A percentile compares a stretch with the other conserved stretches of the same genome.
phyloP scores from a whole-genome alignment of 2,113 vertebrate genomes.

The Mormyrus iriodes region DNA sequence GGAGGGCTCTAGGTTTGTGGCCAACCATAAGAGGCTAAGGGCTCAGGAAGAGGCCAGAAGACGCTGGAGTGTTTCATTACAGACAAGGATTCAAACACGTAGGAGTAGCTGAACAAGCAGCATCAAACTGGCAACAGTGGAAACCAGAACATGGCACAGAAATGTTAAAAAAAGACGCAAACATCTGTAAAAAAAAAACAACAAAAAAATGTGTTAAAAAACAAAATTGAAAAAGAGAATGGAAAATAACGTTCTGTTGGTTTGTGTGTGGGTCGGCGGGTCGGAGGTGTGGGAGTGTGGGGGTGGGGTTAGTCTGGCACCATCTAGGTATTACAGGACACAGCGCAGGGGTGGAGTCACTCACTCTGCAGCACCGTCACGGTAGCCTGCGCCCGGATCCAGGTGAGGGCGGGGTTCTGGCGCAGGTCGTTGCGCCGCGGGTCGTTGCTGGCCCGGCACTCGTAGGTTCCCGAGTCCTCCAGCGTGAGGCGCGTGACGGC shows the following conservation, averaged over 20 bases:
- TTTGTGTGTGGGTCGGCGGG: not conserved
- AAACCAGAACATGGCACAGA: not conserved
- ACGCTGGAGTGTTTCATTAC: constrained; percentile 25
- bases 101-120: constrained; percentile 13
- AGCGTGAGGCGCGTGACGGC: constrained; percentile 76
- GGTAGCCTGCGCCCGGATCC: constrained; percentile 96
- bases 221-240: constrained; percentile 41
- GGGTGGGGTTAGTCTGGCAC: constrained; percentile 56
- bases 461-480: constrained; percentile 91
- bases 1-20: constrained; percentile 56
- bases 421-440: constrained; percentile 88
- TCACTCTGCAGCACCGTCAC: constrained; percentile 95
- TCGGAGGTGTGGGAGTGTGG: constrained; percentile 20
- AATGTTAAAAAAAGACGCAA: not conserved
- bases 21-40: constrained; percentile 39
- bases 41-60: constrained; percentile 20
- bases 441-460: constrained; percentile 97
- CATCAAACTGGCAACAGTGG: constrained; percentile 43
- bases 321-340: constrained; percentile 79
- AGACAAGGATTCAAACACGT: constrained; percentile 24
- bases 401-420: constrained; percentile 89
- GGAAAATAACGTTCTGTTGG: not conserved
- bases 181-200: constrained; percentile 43
- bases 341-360: constrained; percentile 66
- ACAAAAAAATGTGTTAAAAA: not conserved